Evolutionary conservation across 2,888 invertebrate genomes (phyloP).

Genomic region (Galeruca laticollis): DNA sequence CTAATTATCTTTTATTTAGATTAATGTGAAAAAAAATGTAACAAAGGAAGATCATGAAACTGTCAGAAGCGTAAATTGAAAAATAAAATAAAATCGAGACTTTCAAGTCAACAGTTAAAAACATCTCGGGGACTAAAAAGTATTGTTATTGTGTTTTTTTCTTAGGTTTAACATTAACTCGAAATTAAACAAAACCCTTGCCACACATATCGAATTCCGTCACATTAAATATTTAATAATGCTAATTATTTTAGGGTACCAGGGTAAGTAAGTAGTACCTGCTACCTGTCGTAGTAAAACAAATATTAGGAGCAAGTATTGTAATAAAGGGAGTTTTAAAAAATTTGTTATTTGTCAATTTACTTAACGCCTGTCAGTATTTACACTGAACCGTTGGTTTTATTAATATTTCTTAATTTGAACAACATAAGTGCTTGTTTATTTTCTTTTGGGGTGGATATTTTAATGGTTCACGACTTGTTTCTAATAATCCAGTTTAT

Average conservation of each 20-base stretch:
- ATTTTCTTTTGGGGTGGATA: no score
- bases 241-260: not conserved
- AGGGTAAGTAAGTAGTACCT: not conserved
- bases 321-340: not conserved
- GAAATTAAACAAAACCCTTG: not conserved
- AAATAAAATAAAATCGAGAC: no score
- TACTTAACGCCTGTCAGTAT: conserved; percentile 1
- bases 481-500: no score
- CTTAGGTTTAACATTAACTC: not conserved
- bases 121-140: no score
- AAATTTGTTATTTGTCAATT: not conserved
- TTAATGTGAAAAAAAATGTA: no score
- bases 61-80: no score
- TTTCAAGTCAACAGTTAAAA: no score
- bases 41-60: no score
- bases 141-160: not conserved
- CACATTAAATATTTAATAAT: not conserved
- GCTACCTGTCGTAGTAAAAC: conserved; percentile 14
- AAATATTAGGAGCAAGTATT: conserved; percentile 10
- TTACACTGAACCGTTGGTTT: not conserved
- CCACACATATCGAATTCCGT: conserved; percentile 5
- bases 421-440: not conserved
- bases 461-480: no score
- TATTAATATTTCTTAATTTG: conserved; percentile 3
- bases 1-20: no score